A percentile compares a stretch with the other conserved stretches of the same genome.
phyloP scores from a whole-genome alignment of 2,888 invertebrate genomes.

The Thelaira solivaga region DNA sequence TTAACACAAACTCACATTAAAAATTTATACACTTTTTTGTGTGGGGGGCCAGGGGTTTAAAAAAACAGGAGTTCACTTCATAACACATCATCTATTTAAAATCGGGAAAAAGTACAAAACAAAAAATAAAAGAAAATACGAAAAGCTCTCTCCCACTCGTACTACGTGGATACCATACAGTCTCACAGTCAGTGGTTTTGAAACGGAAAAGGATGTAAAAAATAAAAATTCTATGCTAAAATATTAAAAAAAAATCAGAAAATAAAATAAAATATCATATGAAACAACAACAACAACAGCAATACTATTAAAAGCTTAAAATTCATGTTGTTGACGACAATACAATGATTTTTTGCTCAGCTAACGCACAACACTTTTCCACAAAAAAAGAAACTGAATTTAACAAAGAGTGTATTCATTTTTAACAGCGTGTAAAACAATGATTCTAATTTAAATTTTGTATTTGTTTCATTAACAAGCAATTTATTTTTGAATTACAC shows the following conservation, averaged over 20 bases:
- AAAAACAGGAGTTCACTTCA: constrained; percentile 48
- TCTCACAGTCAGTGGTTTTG: constrained; percentile 51
- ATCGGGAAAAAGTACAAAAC: constrained; percentile 37
- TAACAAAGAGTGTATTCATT: constrained; percentile 28
- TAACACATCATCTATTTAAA: constrained; percentile 55
- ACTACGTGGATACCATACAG: not conserved
- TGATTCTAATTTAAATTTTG: not conserved
- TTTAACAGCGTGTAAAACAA: too few relatives aligned
- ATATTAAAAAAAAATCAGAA: constrained; percentile 8
- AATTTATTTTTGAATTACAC: too few relatives aligned
- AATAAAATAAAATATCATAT: constrained; percentile 24
- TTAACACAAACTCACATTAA: constrained; percentile 27
- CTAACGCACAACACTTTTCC: constrained; percentile 2
- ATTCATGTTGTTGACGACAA: constrained; percentile 58
- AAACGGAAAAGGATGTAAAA: constrained; percentile 61
- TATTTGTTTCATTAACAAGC: not conserved
- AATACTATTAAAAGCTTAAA: constrained; percentile 43
- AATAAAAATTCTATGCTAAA: constrained; percentile 46
- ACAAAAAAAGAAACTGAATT: not conserved
- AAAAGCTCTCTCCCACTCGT: constrained; percentile 14
- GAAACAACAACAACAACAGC: constrained; percentile 22
- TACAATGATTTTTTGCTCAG: constrained; percentile 22
- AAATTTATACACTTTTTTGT: constrained; percentile 40
- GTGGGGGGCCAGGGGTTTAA: too few relatives aligned
- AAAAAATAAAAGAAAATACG: constrained; percentile 12